Evolutionary conservation across 2,888 invertebrate genomes (phyloP).

Genomic region (Argynnis bischoffii): DNA sequence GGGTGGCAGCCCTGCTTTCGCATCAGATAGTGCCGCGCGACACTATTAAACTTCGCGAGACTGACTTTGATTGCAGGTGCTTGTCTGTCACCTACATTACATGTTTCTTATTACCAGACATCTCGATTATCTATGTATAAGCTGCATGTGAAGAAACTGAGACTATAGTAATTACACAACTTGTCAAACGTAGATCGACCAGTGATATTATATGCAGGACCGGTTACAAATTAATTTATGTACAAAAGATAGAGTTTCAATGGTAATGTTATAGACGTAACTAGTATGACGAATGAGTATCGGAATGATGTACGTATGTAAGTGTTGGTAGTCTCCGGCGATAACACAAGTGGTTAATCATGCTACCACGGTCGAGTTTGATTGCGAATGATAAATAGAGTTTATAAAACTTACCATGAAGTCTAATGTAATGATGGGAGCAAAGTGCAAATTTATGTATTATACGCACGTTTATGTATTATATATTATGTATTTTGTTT

Average conservation of each 20-base stretch:
- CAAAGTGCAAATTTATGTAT: constrained; percentile 3
- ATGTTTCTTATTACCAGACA: constrained; percentile 47
- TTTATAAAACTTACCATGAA: constrained; percentile 33
- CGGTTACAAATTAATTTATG: constrained; percentile 54
- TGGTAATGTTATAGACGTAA: constrained; percentile 30
- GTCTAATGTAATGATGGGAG: background rate
- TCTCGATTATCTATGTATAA: constrained; percentile 42
- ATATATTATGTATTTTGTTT: background rate
- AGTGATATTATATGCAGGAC: constrained; percentile 58
- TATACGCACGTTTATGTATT: background rate
- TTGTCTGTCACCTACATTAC: constrained; percentile 54
- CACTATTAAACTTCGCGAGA: constrained; percentile 64
- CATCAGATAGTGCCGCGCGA: constrained; percentile 64
- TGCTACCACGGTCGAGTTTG: constrained; percentile 59
- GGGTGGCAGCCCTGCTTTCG: constrained; percentile 41
- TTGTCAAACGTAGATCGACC: constrained; percentile 68
- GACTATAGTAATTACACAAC: constrained; percentile 65
- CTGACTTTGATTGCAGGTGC: constrained; percentile 70
- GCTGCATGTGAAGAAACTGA: constrained; percentile 49
- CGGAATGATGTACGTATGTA: constrained; percentile 35
- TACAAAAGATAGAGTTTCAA: constrained; percentile 47
- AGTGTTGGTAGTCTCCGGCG: constrained; percentile 45
- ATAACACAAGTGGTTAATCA: constrained; percentile 65
- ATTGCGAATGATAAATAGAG: constrained; percentile 69
- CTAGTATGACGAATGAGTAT: constrained; percentile 49